Evolutionary conservation across 2,113 vertebrate species (phyloP).

Genomic region (Bucco capensis): DNA sequence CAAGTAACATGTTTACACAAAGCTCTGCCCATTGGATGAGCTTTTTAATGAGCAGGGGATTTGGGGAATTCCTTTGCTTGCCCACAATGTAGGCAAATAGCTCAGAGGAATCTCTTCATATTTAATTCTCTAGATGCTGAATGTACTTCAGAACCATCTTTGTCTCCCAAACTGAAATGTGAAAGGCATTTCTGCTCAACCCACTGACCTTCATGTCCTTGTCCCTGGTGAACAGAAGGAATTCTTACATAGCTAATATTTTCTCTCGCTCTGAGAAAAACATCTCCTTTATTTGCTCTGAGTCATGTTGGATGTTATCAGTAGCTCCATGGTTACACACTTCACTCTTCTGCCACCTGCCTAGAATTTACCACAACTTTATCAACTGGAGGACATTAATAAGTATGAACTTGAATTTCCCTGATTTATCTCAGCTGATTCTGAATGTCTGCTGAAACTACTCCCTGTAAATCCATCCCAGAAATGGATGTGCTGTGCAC

Average conservation of each 20-base stretch:
- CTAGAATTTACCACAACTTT: neutral
- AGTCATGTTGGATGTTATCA: neutral
- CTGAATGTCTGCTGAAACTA: neutral
- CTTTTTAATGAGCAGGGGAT: neutral
- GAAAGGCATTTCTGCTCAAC: neutral
- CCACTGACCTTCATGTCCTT: neutral
- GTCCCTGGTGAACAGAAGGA: neutral
- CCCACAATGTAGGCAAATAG: neutral
- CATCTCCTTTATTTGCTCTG: neutral
- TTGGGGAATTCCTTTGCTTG: neutral
- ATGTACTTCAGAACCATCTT: neutral
- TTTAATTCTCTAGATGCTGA: neutral
- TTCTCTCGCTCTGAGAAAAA: neutral
- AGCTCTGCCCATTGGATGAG: neutral
- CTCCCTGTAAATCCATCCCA: neutral
- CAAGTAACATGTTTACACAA: neutral
- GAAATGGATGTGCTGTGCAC: neutral
- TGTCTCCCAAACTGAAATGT: neutral
- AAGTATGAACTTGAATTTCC: neutral
- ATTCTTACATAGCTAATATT: neutral
- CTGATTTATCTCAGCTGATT: neutral
- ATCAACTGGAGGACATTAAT: neutral
- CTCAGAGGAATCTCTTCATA: neutral
- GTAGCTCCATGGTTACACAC: neutral
- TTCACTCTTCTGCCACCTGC: neutral